Evolutionary conservation across 2,797 vertebrate species (phyloP).

Genomic region (Hephaestus fuliginosus): DNA sequence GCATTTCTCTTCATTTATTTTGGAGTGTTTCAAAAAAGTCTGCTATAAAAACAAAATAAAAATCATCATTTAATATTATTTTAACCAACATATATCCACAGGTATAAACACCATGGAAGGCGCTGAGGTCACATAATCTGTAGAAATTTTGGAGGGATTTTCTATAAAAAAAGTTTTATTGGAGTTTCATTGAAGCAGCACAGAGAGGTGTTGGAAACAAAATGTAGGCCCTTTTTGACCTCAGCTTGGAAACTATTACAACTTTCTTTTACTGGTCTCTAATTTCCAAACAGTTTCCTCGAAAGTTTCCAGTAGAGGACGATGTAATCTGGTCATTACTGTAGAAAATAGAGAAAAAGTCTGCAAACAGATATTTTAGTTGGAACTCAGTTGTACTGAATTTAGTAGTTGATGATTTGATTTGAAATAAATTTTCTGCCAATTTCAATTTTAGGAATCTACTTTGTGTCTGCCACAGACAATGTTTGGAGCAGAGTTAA

Average conservation of each 20-base stretch:
- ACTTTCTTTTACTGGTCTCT: background rate
- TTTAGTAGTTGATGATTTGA: background rate
- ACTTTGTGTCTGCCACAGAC: background rate
- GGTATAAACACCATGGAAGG: background rate
- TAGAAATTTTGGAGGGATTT: background rate
- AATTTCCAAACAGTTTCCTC: background rate
- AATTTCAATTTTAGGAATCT: background rate
- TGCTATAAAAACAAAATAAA: background rate
- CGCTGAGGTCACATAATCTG: too few species aligned
- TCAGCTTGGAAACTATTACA: too few species aligned
- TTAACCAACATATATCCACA: background rate
- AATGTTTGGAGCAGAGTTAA: background rate
- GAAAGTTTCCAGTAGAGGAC: background rate
- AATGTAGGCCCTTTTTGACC: background rate
- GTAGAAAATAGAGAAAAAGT: background rate
- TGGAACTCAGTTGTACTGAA: background rate
- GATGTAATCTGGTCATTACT: background rate
- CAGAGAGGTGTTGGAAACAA: background rate
- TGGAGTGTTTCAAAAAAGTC: too few species aligned
- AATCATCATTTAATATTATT: background rate
- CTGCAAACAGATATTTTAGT: too few species aligned
- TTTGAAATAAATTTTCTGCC: background rate
- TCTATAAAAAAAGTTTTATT: background rate
- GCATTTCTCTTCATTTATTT: slow-evolving; percentile 27
- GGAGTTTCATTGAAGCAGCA: background rate